These are phyloP conservation scores for Anas platyrhynchos DNA, from an alignment of 2,113 vertebrate species.

Conservation along the genomic window DNA sequence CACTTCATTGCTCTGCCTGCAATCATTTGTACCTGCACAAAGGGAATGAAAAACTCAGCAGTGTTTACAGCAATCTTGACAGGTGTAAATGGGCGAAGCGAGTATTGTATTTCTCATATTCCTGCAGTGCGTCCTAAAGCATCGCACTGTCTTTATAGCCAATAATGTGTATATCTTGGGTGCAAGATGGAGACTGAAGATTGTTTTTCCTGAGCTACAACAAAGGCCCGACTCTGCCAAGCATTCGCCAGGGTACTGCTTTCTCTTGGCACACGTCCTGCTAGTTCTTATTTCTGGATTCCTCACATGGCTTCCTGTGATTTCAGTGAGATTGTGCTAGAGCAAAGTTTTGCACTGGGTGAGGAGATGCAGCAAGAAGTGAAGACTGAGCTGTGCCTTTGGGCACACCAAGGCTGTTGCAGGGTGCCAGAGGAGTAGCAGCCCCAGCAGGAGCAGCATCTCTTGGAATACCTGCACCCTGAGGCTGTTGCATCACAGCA, in stretches of 20 bases:
- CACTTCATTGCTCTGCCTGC: background rate
- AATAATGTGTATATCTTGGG: accelerated
- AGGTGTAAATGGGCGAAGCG: background rate
- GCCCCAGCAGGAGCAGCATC: background rate
- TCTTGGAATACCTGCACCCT: accelerated
- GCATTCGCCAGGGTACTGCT: accelerated
- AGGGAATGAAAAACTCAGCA: background rate
- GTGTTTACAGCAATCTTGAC: background rate
- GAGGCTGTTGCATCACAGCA: background rate
- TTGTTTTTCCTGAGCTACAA: background rate
- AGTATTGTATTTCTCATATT: background rate
- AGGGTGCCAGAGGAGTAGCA: background rate
- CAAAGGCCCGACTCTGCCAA: background rate
- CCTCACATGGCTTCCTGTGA: background rate
- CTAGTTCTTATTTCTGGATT: background rate
- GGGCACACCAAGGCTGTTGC: accelerated
- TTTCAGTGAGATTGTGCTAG: background rate
- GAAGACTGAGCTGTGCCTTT: background rate
- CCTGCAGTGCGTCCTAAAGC: background rate
- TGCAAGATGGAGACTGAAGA: background rate
- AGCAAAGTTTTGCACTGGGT: background rate
- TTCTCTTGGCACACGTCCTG: background rate
- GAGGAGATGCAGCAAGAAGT: background rate
- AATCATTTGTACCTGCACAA: background rate
- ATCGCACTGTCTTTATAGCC: background rate